phyloP scores from a whole-genome alignment of 2,888 invertebrate genomes.

The Chromoteleia sp. region DNA sequence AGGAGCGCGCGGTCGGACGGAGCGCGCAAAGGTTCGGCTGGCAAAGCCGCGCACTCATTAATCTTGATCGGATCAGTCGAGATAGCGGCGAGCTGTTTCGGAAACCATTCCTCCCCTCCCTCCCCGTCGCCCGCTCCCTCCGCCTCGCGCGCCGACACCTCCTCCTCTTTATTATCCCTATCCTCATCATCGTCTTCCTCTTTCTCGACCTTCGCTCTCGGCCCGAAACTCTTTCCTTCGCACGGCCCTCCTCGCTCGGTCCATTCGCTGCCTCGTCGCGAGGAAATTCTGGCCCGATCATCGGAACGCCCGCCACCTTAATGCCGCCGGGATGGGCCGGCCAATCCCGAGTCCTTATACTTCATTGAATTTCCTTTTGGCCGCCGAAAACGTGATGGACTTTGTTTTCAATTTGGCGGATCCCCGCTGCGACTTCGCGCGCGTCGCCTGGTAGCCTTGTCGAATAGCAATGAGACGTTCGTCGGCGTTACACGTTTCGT shows the following conservation, averaged over 20 bases:
- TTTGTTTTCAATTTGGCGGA: conserved; percentile 84
- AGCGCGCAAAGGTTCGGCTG: conserved; percentile 82
- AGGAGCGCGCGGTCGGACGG: conserved; percentile 74
- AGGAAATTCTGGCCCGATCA: conserved; percentile 67
- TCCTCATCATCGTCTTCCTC: conserved; percentile 71
- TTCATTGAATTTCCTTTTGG: conserved; percentile 84
- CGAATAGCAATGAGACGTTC: conserved; percentile 83
- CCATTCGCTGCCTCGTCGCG: conserved; percentile 64
- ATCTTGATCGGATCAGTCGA: conserved; percentile 85
- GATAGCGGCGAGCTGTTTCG: conserved; percentile 84
- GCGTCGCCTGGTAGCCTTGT: conserved; percentile 76
- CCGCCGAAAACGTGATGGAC: conserved; percentile 84
- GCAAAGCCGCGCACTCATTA: conserved; percentile 87
- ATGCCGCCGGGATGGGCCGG: conserved; percentile 76
- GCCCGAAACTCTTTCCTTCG: conserved; percentile 64
- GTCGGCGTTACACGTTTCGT: conserved; percentile 71
- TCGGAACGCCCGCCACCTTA: conserved; percentile 72
- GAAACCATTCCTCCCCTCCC: conserved; percentile 81
- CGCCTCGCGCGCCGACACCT: conserved; percentile 68
- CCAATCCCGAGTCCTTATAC: conserved; percentile 80
- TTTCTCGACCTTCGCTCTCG: conserved; percentile 69
- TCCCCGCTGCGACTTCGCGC: conserved; percentile 81
- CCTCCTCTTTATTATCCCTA: conserved; percentile 71
- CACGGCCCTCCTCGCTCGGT: conserved; percentile 64
- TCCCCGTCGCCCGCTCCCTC: conserved; percentile 77